These are phyloP conservation scores for Amphipoea oculea DNA, from an alignment of 2,888 invertebrate species.

Conservation along the genomic window DNA sequence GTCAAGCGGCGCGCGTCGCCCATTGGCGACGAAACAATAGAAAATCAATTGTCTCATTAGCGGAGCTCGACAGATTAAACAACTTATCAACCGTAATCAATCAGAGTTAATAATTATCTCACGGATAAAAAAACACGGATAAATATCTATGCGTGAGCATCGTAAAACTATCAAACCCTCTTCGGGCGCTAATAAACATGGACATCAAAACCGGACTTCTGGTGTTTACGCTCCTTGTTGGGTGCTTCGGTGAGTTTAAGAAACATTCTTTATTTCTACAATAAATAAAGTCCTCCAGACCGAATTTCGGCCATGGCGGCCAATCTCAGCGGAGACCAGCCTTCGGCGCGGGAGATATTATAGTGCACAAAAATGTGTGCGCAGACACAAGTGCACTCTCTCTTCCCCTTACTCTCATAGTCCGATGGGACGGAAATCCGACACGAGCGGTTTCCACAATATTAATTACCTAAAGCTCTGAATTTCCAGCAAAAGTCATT, in stretches of 20 bases:
- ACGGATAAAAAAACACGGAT: conserved; percentile 9
- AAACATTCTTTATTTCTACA: neutral
- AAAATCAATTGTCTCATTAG: too few relatives aligned
- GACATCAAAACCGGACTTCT: conserved; percentile 68
- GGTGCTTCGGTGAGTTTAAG: conserved; percentile 72
- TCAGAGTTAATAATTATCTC: conserved; percentile 40
- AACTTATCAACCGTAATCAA: conserved; percentile 37
- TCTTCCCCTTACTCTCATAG: too few relatives aligned
- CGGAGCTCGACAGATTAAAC: too few relatives aligned
- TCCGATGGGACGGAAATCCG: too few relatives aligned
- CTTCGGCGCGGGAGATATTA: too few relatives aligned
- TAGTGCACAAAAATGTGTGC: too few relatives aligned
- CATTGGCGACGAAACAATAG: too few relatives aligned
- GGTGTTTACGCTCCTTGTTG: conserved; percentile 71
- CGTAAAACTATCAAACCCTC: conserved; percentile 24
- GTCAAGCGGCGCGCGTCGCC: too few relatives aligned
- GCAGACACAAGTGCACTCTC: too few relatives aligned
- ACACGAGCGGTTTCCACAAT: neutral
- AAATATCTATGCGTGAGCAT: conserved; percentile 38
- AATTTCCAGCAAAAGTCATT: too few relatives aligned
- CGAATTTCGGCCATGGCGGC: neutral
- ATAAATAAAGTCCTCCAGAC: neutral
- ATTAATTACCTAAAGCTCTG: neutral
- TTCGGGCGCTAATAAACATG: conserved; percentile 62
- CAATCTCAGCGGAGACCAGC: neutral